These are phyloP conservation scores for Pygoscelis adeliae DNA, from an alignment of 2,113 vertebrate species.

Conservation along the genomic window DNA sequence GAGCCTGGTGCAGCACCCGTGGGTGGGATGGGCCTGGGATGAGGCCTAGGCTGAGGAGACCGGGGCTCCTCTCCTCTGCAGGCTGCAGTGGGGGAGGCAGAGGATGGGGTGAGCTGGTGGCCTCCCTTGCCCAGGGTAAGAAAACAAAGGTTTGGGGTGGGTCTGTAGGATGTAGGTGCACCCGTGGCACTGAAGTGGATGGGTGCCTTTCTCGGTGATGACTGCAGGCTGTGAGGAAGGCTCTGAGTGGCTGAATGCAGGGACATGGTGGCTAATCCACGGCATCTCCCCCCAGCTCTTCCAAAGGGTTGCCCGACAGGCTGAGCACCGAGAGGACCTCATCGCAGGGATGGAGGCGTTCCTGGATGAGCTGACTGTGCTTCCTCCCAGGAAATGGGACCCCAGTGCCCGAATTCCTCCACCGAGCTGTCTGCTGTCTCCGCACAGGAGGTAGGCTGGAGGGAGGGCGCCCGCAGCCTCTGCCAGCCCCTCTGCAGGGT, in stretches of 20 bases:
- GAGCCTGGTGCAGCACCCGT: background rate
- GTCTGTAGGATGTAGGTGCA: background rate
- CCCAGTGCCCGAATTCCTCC: conserved; percentile 72
- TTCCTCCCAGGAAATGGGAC: conserved; percentile 81
- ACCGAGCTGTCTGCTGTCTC: conserved; percentile 42
- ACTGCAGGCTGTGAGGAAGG: background rate
- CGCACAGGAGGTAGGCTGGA: conserved; percentile 69
- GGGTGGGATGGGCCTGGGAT: background rate
- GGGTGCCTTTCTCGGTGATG: background rate
- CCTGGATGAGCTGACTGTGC: conserved; percentile 75
- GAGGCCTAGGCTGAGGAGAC: background rate
- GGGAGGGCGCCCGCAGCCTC: background rate
- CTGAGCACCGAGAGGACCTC: conserved; percentile 67
- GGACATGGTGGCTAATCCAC: background rate
- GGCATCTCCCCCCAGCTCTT: conserved; percentile 67
- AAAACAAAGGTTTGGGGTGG: background rate
- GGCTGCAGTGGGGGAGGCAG: background rate
- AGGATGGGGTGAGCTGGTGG: background rate
- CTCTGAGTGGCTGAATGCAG: background rate
- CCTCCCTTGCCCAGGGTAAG: background rate
- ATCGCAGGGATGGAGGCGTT: conserved; percentile 72
- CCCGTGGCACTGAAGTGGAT: background rate
- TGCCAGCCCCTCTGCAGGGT: background rate
- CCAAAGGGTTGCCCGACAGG: conserved; percentile 65
- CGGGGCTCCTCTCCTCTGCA: background rate